A percentile compares a stretch with the other conserved stretches of the same genome.
These are phyloP conservation scores for Aphaenogaster ashmeadi DNA, from an alignment of 1,140 invertebrate genomes.

Conservation along the genomic window DNA sequence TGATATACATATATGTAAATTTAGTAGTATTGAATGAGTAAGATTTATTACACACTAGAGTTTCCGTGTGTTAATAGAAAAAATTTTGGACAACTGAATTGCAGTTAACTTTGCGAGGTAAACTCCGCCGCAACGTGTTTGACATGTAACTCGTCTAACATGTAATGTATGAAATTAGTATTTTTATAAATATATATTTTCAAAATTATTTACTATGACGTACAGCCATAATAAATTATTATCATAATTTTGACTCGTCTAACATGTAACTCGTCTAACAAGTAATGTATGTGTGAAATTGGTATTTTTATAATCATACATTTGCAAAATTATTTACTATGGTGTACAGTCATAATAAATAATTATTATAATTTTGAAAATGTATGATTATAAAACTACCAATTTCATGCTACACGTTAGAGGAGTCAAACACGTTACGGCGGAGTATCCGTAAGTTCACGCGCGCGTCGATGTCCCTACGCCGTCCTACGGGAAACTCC, in stretches of 20 bases:
- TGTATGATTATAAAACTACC: background rate
- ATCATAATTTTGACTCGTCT: too few species aligned
- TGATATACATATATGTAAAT: background rate
- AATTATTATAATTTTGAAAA: background rate
- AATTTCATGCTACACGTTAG: background rate
- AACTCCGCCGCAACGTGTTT: too few species aligned
- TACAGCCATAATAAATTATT: too few species aligned
- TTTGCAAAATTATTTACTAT: background rate
- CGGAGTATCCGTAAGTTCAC: constrained; percentile 30
- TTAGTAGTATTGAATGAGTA: background rate
- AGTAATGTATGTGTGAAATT: too few species aligned
- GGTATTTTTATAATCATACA: background rate
- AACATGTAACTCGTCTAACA: too few species aligned
- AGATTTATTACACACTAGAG: background rate
- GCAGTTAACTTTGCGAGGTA: too few species aligned
- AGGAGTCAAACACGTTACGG: constrained; percentile 11
- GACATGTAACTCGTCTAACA: too few species aligned
- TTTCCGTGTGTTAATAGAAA: background rate
- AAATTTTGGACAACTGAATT: background rate
- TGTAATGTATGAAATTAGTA: too few species aligned
- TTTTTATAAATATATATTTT: too few species aligned
- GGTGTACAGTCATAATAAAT: background rate
- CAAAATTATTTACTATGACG: too few species aligned
- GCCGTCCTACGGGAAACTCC: constrained; percentile 42
- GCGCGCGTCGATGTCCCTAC: constrained; percentile 3